A percentile compares a stretch with the other conserved stretches of the same genome.
Conservation (phyloP, 2,113 vertebrate genomes). For the Colossoma macropomum region DNA sequence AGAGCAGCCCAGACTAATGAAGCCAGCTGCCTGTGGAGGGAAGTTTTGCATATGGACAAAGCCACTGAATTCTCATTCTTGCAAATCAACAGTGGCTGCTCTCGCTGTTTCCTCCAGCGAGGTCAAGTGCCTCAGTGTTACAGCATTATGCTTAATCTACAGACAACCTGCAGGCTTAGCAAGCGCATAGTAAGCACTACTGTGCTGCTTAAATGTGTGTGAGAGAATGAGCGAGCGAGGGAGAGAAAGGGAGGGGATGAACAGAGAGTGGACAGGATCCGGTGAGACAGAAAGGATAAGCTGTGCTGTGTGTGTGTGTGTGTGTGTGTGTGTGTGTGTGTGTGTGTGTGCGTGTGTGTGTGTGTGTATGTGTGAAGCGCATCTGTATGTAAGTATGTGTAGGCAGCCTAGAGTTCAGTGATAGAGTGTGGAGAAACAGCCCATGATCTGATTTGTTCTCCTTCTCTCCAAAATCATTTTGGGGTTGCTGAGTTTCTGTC, state of each 20-base stretch:
- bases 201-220: background rate
- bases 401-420: slow-evolving; percentile 2
- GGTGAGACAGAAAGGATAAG: slow-evolving; percentile 26
- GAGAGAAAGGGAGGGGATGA: background rate
- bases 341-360: slow-evolving; percentile 27
- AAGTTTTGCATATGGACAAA: slow-evolving; percentile 33
- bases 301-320: slow-evolving; percentile 30
- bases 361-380: background rate
- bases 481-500: slow-evolving; percentile 7
- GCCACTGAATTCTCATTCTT: slow-evolving; percentile 23
- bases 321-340: slow-evolving; percentile 14
- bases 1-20: slow-evolving; percentile 16
- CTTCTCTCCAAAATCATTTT: slow-evolving; percentile 37
- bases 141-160: slow-evolving; percentile 71
- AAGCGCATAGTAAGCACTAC: slow-evolving; percentile 46
- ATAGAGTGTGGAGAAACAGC: slow-evolving; percentile 15
- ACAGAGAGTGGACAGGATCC: slow-evolving; percentile 39
- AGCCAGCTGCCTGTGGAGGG: background rate
- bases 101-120: slow-evolving; percentile 54
- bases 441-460: slow-evolving; percentile 18
- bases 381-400: slow-evolving; percentile 2
- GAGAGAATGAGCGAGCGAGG: slow-evolving; percentile 29
- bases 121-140: slow-evolving; percentile 67
- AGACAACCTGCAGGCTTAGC: slow-evolving; percentile 69
- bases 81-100: slow-evolving; percentile 40